These are phyloP conservation scores for Lithodes maja DNA, from an alignment of 2,888 invertebrate genomes.

Conservation along the genomic window DNA sequence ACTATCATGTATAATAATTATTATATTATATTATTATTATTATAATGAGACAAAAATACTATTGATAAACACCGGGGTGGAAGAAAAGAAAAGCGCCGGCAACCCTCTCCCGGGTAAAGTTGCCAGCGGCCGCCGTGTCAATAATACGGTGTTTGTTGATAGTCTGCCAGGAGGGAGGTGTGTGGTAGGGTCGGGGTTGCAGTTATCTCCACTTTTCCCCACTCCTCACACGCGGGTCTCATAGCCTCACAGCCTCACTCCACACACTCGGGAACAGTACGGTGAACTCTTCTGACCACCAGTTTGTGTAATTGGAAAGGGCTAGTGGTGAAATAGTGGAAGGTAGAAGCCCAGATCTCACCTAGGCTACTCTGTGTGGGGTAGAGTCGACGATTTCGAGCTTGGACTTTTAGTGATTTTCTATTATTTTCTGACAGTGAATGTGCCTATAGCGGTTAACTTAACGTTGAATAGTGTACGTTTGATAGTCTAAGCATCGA, in stretches of 20 bases:
- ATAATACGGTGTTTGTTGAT: background rate
- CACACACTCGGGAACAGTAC: background rate
- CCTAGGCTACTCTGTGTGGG: background rate
- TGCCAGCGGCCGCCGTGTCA: background rate
- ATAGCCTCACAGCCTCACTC: background rate
- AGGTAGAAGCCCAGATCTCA: no score
- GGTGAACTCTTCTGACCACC: background rate
- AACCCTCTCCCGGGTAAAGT: background rate
- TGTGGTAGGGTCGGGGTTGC: background rate
- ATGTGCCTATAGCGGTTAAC: background rate
- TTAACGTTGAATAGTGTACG: background rate
- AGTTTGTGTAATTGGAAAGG: background rate
- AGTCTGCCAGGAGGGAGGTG: background rate
- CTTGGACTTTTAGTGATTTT: background rate
- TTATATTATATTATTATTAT: no score
- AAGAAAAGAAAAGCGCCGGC: background rate
- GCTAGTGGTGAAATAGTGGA: background rate
- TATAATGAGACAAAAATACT: no score
- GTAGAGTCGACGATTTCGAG: background rate
- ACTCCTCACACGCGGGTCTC: background rate
- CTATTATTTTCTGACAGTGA: background rate
- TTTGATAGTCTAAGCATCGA: background rate
- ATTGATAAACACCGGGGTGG: no score
- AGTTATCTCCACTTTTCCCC: conserved; percentile 1
- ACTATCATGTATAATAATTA: no score